Evolutionary conservation across 2,797 vertebrate genomes (phyloP).

Genomic region (Remorina albescens): DNA sequence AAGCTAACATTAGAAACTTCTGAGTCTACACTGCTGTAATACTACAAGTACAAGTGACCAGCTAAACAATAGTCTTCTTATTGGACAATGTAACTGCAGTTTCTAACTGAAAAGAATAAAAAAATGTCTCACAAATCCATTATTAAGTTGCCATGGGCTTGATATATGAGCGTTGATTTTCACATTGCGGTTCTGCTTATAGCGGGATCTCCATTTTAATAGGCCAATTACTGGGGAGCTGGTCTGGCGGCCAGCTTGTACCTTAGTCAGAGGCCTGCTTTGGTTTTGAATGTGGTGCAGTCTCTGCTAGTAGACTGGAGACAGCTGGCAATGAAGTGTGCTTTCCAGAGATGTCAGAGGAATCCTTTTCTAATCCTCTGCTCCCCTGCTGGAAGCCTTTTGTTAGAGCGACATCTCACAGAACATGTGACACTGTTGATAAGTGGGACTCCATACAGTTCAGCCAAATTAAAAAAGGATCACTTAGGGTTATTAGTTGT

Average conservation of each 20-base stretch:
- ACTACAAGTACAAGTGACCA: too few relatives aligned
- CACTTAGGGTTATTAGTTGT: slow-evolving; percentile 68
- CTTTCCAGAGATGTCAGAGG: slow-evolving; percentile 66
- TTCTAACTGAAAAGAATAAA: slow-evolving; percentile 35
- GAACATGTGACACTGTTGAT: slow-evolving; percentile 78
- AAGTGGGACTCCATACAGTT: slow-evolving; percentile 65
- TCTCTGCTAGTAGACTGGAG: slow-evolving; percentile 60
- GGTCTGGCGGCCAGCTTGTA: slow-evolving; percentile 22
- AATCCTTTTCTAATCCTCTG: slow-evolving; percentile 77
- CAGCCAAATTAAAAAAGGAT: slow-evolving; percentile 72
- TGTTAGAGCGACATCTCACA: slow-evolving; percentile 72
- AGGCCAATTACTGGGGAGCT: slow-evolving; percentile 77
- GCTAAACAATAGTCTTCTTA: slow-evolving; percentile 29
- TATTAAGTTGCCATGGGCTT: slow-evolving; percentile 72
- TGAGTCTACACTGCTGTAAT: background rate
- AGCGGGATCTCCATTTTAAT: slow-evolving; percentile 86
- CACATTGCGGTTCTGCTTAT: slow-evolving; percentile 70
- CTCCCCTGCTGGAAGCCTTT: slow-evolving; percentile 71
- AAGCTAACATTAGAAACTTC: slow-evolving; percentile 1
- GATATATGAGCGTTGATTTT: slow-evolving; percentile 80
- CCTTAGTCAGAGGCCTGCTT: slow-evolving; percentile 52
- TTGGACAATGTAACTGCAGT: slow-evolving; percentile 11
- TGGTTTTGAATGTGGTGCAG: slow-evolving; percentile 54
- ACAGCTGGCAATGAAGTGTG: slow-evolving; percentile 56
- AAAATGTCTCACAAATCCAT: slow-evolving; percentile 45